Percentiles rank a stretch among this genome's conserved stretches.
Evolutionary conservation across 2,797 vertebrate genomes (phyloP).

Genomic region (Helicolenus hilgendorfi): DNA sequence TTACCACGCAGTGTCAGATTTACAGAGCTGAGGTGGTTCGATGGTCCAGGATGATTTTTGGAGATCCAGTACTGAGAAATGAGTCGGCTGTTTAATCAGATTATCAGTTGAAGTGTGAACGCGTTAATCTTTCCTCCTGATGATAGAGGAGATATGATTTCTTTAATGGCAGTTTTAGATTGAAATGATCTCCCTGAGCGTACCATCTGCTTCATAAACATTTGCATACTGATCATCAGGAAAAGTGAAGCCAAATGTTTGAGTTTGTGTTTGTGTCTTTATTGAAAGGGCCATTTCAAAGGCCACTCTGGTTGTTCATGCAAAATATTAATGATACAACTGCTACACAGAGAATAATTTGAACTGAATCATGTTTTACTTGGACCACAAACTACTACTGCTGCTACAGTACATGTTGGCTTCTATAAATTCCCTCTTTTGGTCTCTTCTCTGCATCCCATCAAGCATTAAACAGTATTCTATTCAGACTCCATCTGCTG

Average conservation of each 20-base stretch:
- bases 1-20: not conserved
- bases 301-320: not conserved
- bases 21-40: not conserved
- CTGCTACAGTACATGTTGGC: no score
- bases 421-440: not conserved
- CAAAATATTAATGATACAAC: not conserved
- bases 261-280: not conserved
- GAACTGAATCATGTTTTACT: not conserved
- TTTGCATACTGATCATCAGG: not conserved
- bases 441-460: not conserved
- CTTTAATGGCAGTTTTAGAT: not conserved
- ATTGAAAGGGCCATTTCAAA: not conserved
- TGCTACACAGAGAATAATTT: not conserved
- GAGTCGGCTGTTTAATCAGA: not conserved
- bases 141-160: not conserved
- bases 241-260: not conserved
- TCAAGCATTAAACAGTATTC: slow-evolving; percentile 8
- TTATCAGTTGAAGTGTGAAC: not conserved
- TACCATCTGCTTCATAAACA: not conserved
- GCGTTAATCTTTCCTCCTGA: not conserved
- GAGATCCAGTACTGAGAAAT: not conserved
- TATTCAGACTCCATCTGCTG: slow-evolving; percentile 4
- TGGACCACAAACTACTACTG: not conserved
- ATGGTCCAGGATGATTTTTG: not conserved
- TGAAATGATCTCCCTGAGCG: not conserved